Evolutionary conservation across 1,140 invertebrate genomes (phyloP), one percentile per base, ranked within the genome.

Genomic region (Cephus cinctus): DNA sequence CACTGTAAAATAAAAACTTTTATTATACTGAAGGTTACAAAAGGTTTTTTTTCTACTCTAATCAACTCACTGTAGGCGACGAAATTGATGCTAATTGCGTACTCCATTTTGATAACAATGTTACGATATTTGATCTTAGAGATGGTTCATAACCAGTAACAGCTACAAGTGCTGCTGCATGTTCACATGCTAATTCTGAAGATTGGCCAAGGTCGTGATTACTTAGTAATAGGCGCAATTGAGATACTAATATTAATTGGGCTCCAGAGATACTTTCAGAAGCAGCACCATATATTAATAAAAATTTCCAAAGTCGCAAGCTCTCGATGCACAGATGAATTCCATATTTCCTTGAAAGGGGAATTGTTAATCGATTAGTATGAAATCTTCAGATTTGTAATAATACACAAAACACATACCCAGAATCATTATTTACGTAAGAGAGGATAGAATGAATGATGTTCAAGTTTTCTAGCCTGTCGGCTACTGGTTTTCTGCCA

Each of bases 51-150:
- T 35, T 39, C 27, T 14, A 44, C 9, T 31, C 30, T 39, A 40
- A 25, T 30, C 20, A 50, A 60, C 34, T 52, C 56, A 74, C 71
- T n/a, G 57, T 75, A 6, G 63, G 47, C 9, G 57, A 49, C n/a
- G 52, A 39, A 20, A 71, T n/a, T 2, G 48, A 55, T 2, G 43
- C 44, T 12, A 77, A 41, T 21, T 77, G 73, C 5, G 60, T 66
- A 18, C 58, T 75, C 73, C 72, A 77, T 44, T 75, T 77, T 1
- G 25, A 36, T 8, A 77, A 40, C 4, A 75, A 54, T 1, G 53
- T 49, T 0, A 51, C 48, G 11, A 74, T 60, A 14, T 53, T 50
- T 6, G 41, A 22, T 53, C 43, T 69, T 4, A 74, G 40, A 5
- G 54, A 38, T 3, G 12, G 5, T 25, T 65, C 61, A 16, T 52